Evolutionary conservation across 2,797 vertebrate genomes (phyloP).

Genomic region (Setipinna tenuifilis): DNA sequence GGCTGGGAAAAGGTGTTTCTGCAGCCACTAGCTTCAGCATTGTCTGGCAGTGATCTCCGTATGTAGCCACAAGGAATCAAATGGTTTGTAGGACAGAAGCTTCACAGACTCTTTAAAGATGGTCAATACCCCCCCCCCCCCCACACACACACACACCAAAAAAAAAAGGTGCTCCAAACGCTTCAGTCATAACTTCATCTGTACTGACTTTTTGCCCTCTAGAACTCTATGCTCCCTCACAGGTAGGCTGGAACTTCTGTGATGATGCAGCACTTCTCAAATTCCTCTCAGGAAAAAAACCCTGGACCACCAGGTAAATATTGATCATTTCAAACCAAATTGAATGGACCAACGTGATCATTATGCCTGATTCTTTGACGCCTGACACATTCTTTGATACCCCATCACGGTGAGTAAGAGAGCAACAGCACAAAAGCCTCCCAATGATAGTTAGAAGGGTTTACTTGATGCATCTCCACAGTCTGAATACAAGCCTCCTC

Average conservation of each 20-base stretch:
- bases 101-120: background rate
- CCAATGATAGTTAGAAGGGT: background rate
- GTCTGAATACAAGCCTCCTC: background rate
- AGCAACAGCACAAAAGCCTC: background rate
- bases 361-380: too few relatives aligned
- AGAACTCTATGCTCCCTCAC: background rate
- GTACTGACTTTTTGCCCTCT: background rate
- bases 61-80: background rate
- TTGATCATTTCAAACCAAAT: too few relatives aligned
- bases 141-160: too few relatives aligned
- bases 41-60: background rate
- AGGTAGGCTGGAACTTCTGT: background rate
- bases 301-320: too few relatives aligned
- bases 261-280: background rate
- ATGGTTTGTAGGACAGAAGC: background rate
- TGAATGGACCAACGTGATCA: too few relatives aligned
- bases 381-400: too few relatives aligned
- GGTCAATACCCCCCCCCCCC: constrained; percentile 3
- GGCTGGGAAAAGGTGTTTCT: background rate
- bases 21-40: background rate
- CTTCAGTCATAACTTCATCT: constrained; percentile 38
- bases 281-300: too few relatives aligned
- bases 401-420: background rate
- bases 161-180: constrained; percentile 22
- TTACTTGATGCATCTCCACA: background rate